These are phyloP conservation scores for Psittacula cyanocephala DNA, from an alignment of 2,113 vertebrate genomes.

Conservation along the genomic window DNA sequence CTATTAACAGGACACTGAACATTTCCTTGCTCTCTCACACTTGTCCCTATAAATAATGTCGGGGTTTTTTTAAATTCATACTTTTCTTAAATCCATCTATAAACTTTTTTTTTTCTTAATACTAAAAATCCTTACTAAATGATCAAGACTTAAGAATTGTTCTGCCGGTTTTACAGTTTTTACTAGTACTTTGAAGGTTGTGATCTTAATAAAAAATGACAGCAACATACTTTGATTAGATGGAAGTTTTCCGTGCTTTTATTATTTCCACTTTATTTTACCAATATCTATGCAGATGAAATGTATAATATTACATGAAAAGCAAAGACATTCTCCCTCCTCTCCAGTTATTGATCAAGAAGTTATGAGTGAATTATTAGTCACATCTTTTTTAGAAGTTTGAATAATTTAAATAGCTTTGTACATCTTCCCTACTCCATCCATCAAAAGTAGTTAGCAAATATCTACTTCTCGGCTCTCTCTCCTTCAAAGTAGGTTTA, in stretches of 20 bases:
- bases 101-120: neutral
- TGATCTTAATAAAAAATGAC: conserved; percentile 49
- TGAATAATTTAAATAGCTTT: conserved; percentile 63
- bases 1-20: neutral
- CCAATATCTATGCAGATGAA: conserved; percentile 58
- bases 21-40: neutral
- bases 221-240: conserved; percentile 33
- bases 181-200: conserved; percentile 13
- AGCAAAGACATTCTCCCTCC: neutral
- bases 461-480: neutral
- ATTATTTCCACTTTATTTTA: conserved; percentile 55
- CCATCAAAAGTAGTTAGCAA: neutral
- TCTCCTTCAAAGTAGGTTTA: neutral
- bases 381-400: conserved; percentile 44
- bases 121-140: neutral
- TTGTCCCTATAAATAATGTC: neutral
- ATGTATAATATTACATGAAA: conserved; percentile 62
- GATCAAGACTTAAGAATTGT: neutral
- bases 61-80: neutral
- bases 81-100: neutral
- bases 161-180: neutral
- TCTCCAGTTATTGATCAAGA: conserved; percentile 62
- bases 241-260: conserved; percentile 8
- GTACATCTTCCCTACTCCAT: neutral
- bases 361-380: conserved; percentile 46